Base-by-base conservation (phyloP, 2,797 vertebrate species). In the Kryptolebias ocellatus region DNA sequence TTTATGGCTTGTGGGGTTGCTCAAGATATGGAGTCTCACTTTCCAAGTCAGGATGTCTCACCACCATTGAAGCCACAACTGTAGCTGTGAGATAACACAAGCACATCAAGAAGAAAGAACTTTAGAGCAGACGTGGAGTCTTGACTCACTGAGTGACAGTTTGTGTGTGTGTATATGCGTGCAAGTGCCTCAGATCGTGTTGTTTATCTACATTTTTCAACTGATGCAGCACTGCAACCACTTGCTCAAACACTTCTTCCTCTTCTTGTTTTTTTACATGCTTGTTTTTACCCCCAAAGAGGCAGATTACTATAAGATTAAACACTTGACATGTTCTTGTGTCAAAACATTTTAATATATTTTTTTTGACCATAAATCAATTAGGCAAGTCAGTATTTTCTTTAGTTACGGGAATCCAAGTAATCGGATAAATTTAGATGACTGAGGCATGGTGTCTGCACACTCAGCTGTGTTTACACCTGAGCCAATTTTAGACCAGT, bases 61-160 rank as follows among this genome's bases (percentile, higher is more conserved):
- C 89, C 76, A 83, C 92, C 89, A 90, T 92, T 92, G 90, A 93
- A 93, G 92, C 92, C 92, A 91, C 92, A 91, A 93, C 93, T 94
- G 93, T 89, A 90, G 90, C 86, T 87, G 89, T 83, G 86, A 88
- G 93, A 94, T 94, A 94, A 94, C 90, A 72, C 84, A 78, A 81
- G 75, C 82, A 70, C 60, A 64, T 86, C 60, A 76, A 86, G 85
- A 87, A 87, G 79, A 89, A 90, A 91, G 78, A 75, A 78, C 87
- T 92, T 90, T 78, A 90, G 88, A 92, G 86, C 79, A 89, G 87
- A 87, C 80, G 77, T 85, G 89, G 87, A 90, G 91, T 89, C 80
- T 86, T 83, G 80, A 89, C 78, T 93, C 85, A 82, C 60, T 88
- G 86, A 90, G 81, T 87, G 87, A 90, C 89, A 90, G 87, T 73